Conservation (phyloP, 2,888 invertebrate genomes). For the Crioceris asparagi region DNA sequence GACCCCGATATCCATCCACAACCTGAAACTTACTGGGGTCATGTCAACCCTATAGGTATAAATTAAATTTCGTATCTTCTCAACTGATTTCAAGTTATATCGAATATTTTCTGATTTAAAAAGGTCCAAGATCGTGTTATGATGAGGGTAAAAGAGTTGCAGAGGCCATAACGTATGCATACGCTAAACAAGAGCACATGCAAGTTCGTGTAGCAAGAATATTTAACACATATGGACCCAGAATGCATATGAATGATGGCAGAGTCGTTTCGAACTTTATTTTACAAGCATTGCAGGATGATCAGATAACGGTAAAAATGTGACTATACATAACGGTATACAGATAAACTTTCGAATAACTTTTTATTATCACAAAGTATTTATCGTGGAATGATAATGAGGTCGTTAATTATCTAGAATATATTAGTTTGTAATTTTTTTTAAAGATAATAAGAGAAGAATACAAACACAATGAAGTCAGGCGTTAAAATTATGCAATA, state of each 20-base stretch:
- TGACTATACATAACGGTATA: too few species aligned
- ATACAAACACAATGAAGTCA: too few species aligned
- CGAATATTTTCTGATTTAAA: conserved; percentile 1
- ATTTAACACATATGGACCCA: conserved; percentile 97
- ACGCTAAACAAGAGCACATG: conserved; percentile 94
- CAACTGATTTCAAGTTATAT: not conserved
- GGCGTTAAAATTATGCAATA: too few species aligned
- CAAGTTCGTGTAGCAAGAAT: conserved; percentile 93
- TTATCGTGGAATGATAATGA: too few species aligned
- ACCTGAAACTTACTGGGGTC: conserved; percentile 96
- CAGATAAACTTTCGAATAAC: too few species aligned
- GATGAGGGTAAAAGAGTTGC: conserved; percentile 99
- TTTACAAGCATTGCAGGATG: conserved; percentile 87
- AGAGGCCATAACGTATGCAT: conserved; percentile 92
- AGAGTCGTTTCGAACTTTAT: conserved; percentile 98
- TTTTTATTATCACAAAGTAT: too few species aligned
- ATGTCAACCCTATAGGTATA: conserved; percentile 93
- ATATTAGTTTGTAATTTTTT: too few species aligned
- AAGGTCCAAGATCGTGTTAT: conserved; percentile 88
- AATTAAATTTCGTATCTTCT: conserved; percentile 1
- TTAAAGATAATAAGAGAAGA: too few species aligned
- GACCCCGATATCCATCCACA: conserved; percentile 98
- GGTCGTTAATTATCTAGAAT: too few species aligned
- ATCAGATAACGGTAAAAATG: conserved; percentile 74
- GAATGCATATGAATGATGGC: conserved; percentile 99